A percentile compares a stretch with the other conserved stretches of the same genome.
phyloP scores from a whole-genome alignment of 2,113 vertebrate genomes.

The Oryzias melastigma region DNA sequence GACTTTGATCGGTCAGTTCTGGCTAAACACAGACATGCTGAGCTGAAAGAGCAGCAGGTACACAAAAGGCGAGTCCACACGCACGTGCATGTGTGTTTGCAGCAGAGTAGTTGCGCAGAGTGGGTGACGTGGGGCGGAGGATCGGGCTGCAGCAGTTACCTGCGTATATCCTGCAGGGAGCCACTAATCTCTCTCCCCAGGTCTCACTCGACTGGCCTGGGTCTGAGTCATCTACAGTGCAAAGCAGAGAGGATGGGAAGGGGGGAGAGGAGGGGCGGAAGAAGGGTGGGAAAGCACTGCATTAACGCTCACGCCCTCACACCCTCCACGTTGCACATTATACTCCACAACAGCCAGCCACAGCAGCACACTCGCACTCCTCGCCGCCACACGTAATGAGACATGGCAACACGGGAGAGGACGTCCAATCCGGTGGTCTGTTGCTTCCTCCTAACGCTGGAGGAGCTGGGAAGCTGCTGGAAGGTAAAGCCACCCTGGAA shows the following conservation, averaged over 20 bases:
- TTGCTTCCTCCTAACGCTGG: conserved; percentile 23
- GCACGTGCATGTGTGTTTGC: conserved; percentile 57
- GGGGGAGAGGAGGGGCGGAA: conserved; percentile 7
- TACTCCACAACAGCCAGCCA: conserved; percentile 48
- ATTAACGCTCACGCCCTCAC: conserved; percentile 68
- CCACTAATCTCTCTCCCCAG: conserved; percentile 86
- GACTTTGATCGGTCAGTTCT: conserved; percentile 3
- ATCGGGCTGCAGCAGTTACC: conserved; percentile 80
- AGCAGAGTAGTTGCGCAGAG: conserved; percentile 36
- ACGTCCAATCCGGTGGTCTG: conserved; percentile 24
- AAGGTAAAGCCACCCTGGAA: conserved; percentile 24
- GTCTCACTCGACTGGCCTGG: conserved; percentile 85
- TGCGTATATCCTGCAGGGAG: conserved; percentile 90
- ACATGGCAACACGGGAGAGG: conserved; percentile 53
- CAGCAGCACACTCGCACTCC: conserved; percentile 49
- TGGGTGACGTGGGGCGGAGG: conserved; percentile 38
- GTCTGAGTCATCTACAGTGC: conserved; percentile 90
- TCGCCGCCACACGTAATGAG: conserved; percentile 56
- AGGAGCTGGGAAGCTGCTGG: conserved; percentile 7
- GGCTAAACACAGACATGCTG: conserved; percentile 66
- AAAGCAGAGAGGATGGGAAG: conserved; percentile 80
- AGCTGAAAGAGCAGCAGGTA: conserved; percentile 49
- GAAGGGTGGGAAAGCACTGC: conserved; percentile 74
- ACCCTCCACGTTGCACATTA: conserved; percentile 47
- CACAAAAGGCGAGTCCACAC: conserved; percentile 47